phyloP scores from a whole-genome alignment of 2,888 invertebrate genomes.

The Drosophila anceps region DNA sequence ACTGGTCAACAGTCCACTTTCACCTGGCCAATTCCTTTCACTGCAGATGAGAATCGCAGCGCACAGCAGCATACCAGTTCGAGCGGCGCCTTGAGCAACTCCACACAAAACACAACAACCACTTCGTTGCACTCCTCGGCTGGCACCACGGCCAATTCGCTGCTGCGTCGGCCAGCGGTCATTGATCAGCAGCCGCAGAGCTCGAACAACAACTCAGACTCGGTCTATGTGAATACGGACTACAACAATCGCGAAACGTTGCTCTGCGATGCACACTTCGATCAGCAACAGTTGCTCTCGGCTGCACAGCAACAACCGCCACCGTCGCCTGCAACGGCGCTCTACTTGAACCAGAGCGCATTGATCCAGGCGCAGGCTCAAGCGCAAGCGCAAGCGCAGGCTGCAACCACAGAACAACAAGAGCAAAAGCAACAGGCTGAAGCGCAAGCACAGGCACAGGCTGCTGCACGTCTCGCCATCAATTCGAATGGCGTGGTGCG shows the following conservation, averaged over 20 bases:
- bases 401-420: slow-evolving; percentile 40
- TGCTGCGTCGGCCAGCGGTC: slow-evolving; percentile 38
- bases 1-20: slow-evolving; percentile 42
- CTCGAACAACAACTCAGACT: slow-evolving; percentile 71
- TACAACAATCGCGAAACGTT: slow-evolving; percentile 84
- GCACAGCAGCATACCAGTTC: slow-evolving; percentile 67
- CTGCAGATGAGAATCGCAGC: slow-evolving; percentile 73
- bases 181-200: slow-evolving; percentile 49
- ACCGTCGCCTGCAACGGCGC: slow-evolving; percentile 73
- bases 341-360: slow-evolving; percentile 77
- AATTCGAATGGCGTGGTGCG: slow-evolving; percentile 82
- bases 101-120: slow-evolving; percentile 78
- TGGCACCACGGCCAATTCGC: slow-evolving; percentile 47
- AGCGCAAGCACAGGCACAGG: slow-evolving; percentile 35
- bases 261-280: slow-evolving; percentile 80
- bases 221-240: slow-evolving; percentile 84
- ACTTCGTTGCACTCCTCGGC: slow-evolving; percentile 77
- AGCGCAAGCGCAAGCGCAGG: slow-evolving; percentile 38
- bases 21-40: slow-evolving; percentile 19
- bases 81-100: slow-evolving; percentile 68
- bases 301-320: slow-evolving; percentile 74
- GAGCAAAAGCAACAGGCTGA: slow-evolving; percentile 39
- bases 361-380: slow-evolving; percentile 62
- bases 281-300: slow-evolving; percentile 72
- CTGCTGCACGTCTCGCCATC: slow-evolving; percentile 68